Evolutionary conservation across 2,888 invertebrate species (phyloP).

Genomic region (Pammene aurita): DNA sequence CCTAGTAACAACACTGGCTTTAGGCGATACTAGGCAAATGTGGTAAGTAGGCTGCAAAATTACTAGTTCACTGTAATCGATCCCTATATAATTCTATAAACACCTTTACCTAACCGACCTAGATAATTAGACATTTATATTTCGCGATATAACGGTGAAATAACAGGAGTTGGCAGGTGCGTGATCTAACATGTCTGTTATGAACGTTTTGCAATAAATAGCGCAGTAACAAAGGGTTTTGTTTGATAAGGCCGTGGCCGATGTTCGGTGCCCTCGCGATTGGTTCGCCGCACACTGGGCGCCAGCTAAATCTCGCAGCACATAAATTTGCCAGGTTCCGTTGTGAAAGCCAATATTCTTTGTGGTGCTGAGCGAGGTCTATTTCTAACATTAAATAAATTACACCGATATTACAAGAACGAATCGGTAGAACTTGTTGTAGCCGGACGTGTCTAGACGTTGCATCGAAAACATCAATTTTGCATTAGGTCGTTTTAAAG

Average conservation of each 20-base stretch:
- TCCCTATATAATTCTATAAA: slow-evolving; percentile 69
- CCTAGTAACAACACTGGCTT: slow-evolving; percentile 77
- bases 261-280: slow-evolving; percentile 61
- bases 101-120: slow-evolving; percentile 60
- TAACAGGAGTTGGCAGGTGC: slow-evolving; percentile 28
- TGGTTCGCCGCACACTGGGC: slow-evolving; percentile 58
- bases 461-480: slow-evolving; percentile 73
- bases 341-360: slow-evolving; percentile 84
- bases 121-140: slow-evolving; percentile 39
- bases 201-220: slow-evolving; percentile 11
- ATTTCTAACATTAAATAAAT: slow-evolving; percentile 83
- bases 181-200: slow-evolving; percentile 22
- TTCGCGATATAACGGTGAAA: slow-evolving; percentile 34
- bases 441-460: slow-evolving; percentile 71
- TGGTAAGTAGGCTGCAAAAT: slow-evolving; percentile 75
- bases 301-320: slow-evolving; percentile 72
- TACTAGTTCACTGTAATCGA: slow-evolving; percentile 73
- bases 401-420: slow-evolving; percentile 81
- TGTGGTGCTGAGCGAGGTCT: slow-evolving; percentile 76
- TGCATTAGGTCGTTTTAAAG: slow-evolving; percentile 51
- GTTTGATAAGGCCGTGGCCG: slow-evolving; percentile 11
- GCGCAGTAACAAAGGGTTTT: slow-evolving; percentile 20
- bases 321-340: slow-evolving; percentile 80
- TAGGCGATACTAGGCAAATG: slow-evolving; percentile 75
- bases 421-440: slow-evolving; percentile 77